Evolutionary conservation across 2,113 vertebrate genomes (phyloP).

Genomic region (Carettochelys insculpta): DNA sequence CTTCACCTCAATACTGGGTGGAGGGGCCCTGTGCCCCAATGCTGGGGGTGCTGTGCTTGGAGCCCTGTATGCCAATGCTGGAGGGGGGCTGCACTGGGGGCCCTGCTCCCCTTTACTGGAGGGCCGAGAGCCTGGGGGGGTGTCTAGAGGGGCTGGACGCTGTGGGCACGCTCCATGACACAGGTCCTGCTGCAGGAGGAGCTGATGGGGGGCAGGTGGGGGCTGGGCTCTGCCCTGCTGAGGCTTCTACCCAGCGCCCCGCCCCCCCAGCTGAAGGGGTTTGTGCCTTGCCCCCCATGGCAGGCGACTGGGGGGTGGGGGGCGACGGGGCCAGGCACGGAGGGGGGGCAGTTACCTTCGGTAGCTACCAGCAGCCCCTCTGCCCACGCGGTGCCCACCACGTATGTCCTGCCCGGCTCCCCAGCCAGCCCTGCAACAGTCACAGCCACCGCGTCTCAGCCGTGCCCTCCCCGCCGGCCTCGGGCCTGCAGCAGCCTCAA

Average conservation of each 20-base stretch:
- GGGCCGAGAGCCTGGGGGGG: too few species aligned
- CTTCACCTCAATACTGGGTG: too few species aligned
- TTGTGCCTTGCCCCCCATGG: neutral
- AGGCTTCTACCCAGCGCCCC: neutral
- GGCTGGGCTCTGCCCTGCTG: neutral
- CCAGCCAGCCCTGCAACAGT: conserved; percentile 74
- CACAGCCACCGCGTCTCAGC: neutral
- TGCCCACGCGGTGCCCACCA: conserved; percentile 68
- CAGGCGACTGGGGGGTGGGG: neutral
- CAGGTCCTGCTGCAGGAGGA: neutral
- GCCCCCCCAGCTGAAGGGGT: neutral
- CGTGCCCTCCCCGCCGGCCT: neutral
- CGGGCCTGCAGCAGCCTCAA: neutral
- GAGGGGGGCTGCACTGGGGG: too few species aligned
- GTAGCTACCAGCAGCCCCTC: conserved; percentile 75
- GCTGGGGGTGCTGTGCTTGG: too few species aligned
- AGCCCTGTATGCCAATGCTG: too few species aligned
- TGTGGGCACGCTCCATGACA: too few species aligned
- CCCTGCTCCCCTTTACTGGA: too few species aligned
- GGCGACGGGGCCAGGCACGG: neutral
- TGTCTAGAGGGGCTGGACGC: neutral
- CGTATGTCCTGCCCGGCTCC: conserved; percentile 77
- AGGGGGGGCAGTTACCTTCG: conserved; percentile 72
- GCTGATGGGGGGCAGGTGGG: neutral
- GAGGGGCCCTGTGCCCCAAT: neutral